Evolutionary conservation across 2,797 vertebrate species (phyloP), one percentile per base, ranked within the genome.

Genomic region (Sebastes flavidus): DNA sequence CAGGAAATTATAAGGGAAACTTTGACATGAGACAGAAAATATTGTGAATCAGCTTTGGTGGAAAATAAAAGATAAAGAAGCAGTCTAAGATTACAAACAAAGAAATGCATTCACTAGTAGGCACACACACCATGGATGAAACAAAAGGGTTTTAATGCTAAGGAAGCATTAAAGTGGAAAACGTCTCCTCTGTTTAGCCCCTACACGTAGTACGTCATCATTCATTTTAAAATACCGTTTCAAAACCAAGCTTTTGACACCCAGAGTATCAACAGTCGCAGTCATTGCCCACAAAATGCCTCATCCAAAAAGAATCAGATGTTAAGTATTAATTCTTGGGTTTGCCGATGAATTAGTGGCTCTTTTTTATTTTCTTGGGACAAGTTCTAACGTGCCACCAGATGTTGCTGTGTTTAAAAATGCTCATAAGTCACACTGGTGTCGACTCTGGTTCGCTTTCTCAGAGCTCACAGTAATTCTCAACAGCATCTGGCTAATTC

Each of bases 351-450:
- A 77, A 81, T 85, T 73, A 79, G 63, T 72, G 58, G 42, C 70
- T 76, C 38, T 74, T 77, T 77, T 75, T 71, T 72, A 42, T 87
- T 86, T 81, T 78, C 56, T 70, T 75, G 70, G 76, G 71, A 66
- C 24, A 68, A 22, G 61, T 85, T 88, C 46, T 82, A 61, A 77
- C 73, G 72, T 83, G 67, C 77, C 72, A 85, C 63, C 90, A 93
- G 88, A 92, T 93, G 88, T 86, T 85, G 88, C 65, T 46, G 75
- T 81, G 76, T 88, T 91, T 83, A 69, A 46, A 36, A 82, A 74
- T 77, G 67, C 81, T 81, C 67, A 79, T 86, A 88, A 84, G 78
- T 92, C 89, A 85, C 38, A 25, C 61, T 75, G 75, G 24, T 75
- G 82, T 83, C 80, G 60, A 2, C 30, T 73, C 32, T 27, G 32